Percentiles rank a stretch among this genome's conserved stretches.
These are phyloP conservation scores for Brachionus rubens DNA, from an alignment of 1,140 invertebrate species.

Conservation along the genomic window DNA sequence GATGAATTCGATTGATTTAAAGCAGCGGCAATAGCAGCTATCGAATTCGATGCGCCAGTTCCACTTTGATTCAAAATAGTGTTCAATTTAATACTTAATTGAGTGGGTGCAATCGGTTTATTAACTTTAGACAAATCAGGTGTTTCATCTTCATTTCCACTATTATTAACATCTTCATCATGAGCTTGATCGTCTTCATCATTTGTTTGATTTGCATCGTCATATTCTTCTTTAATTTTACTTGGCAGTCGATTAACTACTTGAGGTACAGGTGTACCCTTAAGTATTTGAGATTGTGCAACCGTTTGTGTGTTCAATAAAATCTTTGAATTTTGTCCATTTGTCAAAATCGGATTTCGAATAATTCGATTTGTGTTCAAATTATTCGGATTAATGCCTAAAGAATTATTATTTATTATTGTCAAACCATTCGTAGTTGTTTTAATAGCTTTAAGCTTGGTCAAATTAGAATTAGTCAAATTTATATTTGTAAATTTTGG, in stretches of 20 bases:
- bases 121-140: background rate
- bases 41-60: slow-evolving; percentile 10
- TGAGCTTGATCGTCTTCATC: slow-evolving; percentile 9
- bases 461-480: slow-evolving; percentile 29
- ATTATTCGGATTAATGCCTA: background rate
- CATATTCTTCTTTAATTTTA: background rate
- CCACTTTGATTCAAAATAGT: background rate
- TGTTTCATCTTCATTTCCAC: background rate
- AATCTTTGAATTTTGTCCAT: background rate
- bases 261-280: too few relatives aligned
- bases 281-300: too few relatives aligned
- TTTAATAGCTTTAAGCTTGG: slow-evolving; percentile 14
- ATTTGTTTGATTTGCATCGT: slow-evolving; percentile 28
- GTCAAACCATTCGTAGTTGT: background rate
- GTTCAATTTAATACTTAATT: slow-evolving; percentile 23
- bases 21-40: background rate
- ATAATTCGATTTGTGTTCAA: background rate
- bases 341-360: background rate
- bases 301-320: background rate
- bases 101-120: background rate
- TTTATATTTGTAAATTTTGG: slow-evolving; percentile 28
- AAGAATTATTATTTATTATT: slow-evolving; percentile 6
- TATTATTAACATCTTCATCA: background rate
- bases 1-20: slow-evolving; percentile 24
- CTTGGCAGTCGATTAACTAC: background rate